Conservation (phyloP, 2,888 invertebrate species). For the Criorhina ranunculi region DNA sequence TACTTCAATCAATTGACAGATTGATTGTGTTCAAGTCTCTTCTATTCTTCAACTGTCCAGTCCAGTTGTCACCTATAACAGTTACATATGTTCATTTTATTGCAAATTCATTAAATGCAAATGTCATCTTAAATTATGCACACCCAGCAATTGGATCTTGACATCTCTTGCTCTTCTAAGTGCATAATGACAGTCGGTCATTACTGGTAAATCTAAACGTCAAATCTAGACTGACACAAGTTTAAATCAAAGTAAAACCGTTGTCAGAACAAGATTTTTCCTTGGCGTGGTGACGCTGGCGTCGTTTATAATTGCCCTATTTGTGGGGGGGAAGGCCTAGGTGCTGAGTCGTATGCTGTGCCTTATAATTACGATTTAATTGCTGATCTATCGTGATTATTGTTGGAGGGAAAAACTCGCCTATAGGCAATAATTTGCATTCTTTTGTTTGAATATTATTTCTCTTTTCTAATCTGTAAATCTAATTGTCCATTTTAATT, state of each 20-base stretch:
- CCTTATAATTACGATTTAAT: slow-evolving; percentile 51
- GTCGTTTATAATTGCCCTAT: slow-evolving; percentile 53
- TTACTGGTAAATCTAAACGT: slow-evolving; percentile 19
- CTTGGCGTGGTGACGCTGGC: slow-evolving; percentile 27
- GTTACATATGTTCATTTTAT: neutral
- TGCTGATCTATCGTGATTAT: slow-evolving; percentile 52
- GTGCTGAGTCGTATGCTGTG: slow-evolving; percentile 22
- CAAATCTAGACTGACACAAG: slow-evolving; percentile 5
- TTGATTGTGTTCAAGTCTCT: slow-evolving; percentile 2
- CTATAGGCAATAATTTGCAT: slow-evolving; percentile 36
- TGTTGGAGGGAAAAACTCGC: slow-evolving; percentile 21
- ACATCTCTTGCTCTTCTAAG: slow-evolving; percentile 9
- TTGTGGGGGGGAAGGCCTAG: slow-evolving; percentile 32
- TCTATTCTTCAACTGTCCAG: slow-evolving; percentile 8
- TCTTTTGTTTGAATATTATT: slow-evolving; percentile 30
- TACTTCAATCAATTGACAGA: slow-evolving; percentile 5
- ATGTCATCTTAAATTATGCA: slow-evolving; percentile 59
- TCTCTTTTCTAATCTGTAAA: slow-evolving; percentile 26
- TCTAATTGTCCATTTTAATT: slow-evolving; percentile 53
- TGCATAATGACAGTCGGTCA: slow-evolving; percentile 14
- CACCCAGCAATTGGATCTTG: slow-evolving; percentile 30
- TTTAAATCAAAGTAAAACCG: slow-evolving; percentile 13
- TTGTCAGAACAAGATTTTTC: slow-evolving; percentile 37
- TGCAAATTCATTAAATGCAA: slow-evolving; percentile 56
- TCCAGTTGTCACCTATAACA: neutral